A percentile compares a stretch with the other conserved stretches of the same genome.
Conservation (phyloP, 1,140 invertebrate species). For the Euglossa dilemma region DNA sequence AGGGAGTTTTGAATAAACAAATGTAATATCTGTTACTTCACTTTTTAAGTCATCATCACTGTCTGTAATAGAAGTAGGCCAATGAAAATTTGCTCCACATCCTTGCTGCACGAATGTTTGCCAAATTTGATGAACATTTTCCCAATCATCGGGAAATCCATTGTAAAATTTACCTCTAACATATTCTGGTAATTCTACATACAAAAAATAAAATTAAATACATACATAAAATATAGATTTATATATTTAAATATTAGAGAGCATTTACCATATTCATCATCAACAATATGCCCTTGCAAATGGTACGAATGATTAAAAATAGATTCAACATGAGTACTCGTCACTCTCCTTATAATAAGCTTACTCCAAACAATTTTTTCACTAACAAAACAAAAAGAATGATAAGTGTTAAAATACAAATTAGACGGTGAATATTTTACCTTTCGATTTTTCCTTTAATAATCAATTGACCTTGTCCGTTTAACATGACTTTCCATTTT, state of each 20-base stretch:
- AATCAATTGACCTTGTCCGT: constrained; percentile 65
- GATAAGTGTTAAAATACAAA: background rate
- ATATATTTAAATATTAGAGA: constrained; percentile 6
- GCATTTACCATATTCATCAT: constrained; percentile 69
- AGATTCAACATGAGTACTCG: constrained; percentile 65
- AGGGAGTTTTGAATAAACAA: background rate
- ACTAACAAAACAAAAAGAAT: constrained; percentile 52
- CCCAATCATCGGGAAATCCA: constrained; percentile 80
- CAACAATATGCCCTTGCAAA: constrained; percentile 72
- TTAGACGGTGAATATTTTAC: constrained; percentile 45
- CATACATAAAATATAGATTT: background rate
- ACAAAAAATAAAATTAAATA: constrained; percentile 8
- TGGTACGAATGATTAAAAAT: constrained; percentile 72
- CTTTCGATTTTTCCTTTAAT: constrained; percentile 73
- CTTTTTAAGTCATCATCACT: constrained; percentile 77
- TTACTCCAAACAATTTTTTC: constrained; percentile 72
- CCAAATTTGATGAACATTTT: constrained; percentile 76
- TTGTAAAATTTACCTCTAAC: constrained; percentile 76
- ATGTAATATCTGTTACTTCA: constrained; percentile 70
- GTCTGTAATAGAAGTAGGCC: constrained; percentile 75
- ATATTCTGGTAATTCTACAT: constrained; percentile 75
- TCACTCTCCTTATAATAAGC: constrained; percentile 69
- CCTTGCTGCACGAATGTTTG: constrained; percentile 62
- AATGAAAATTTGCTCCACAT: constrained; percentile 70
- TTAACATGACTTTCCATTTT: constrained; percentile 72